These are phyloP conservation scores for Silvanus unidentatus DNA, from an alignment of 2,888 invertebrate species.

Conservation along the genomic window DNA sequence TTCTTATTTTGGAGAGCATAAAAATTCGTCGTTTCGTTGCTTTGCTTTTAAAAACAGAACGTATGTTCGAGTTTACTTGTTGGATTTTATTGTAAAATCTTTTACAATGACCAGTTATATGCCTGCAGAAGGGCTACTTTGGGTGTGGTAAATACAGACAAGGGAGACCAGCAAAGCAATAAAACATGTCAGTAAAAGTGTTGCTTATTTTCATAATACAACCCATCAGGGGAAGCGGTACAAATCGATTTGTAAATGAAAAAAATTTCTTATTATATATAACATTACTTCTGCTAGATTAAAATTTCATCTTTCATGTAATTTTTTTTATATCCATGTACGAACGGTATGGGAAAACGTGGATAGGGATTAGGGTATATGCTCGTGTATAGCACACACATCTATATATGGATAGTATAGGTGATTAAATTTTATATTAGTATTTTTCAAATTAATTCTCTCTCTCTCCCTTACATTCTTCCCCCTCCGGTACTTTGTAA, in stretches of 20 bases:
- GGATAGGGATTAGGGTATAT: no score
- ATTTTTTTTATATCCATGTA: neutral
- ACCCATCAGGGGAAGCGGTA: neutral
- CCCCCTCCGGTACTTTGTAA: neutral
- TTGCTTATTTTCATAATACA: neutral
- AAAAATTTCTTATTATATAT: no score
- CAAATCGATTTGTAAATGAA: neutral
- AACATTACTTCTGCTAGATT: no score
- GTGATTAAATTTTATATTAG: conserved; percentile 5
- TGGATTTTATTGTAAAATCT: neutral
- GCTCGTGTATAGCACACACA: no score
- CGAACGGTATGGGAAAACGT: neutral
- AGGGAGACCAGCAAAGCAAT: neutral
- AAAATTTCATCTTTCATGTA: neutral
- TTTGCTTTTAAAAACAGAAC: no score
- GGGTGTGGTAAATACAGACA: conserved; percentile 2
- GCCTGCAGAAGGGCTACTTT: neutral
- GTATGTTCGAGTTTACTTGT: no score
- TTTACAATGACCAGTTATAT: conserved; percentile 1
- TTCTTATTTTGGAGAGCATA: no score
- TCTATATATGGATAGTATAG: neutral
- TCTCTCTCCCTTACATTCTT: neutral
- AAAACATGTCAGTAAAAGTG: conserved; percentile 1
- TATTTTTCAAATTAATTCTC: conserved; percentile 7
- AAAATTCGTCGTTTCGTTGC: no score